Conservation (phyloP, 92 coral and sea anemone species). For the Phenganax stokvisi region DNA sequence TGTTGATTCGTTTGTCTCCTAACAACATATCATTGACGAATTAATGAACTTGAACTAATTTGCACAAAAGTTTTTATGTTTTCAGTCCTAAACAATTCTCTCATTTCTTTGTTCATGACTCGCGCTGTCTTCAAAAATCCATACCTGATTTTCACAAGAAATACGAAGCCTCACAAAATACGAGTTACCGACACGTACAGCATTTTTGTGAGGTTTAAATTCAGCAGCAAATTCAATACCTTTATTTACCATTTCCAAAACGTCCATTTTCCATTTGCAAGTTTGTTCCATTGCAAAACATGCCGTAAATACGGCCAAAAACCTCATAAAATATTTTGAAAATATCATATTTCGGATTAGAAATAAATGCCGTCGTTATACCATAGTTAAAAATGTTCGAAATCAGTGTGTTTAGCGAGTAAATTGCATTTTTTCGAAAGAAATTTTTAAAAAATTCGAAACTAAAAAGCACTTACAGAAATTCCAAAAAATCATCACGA, state of each 20-base stretch:
- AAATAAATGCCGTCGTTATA: not conserved
- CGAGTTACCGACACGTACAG: conserved; percentile 7
- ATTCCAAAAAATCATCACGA: not conserved
- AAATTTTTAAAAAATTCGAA: not conserved
- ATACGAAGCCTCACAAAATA: conserved; percentile 14
- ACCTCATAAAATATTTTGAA: not conserved
- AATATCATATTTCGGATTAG: not conserved
- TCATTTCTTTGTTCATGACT: too few relatives aligned
- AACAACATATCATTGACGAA: too few relatives aligned
- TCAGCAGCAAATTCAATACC: not conserved
- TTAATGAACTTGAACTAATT: too few relatives aligned
- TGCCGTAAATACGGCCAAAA: not conserved
- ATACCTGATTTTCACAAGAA: conserved; percentile 27
- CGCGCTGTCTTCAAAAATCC: too few relatives aligned
- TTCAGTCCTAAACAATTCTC: too few relatives aligned
- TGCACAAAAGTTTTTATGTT: too few relatives aligned
- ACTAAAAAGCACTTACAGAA: conserved; percentile 13
- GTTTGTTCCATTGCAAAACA: conserved; percentile 28
- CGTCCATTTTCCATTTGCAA: conserved; percentile 28
- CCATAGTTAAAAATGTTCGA: not conserved
- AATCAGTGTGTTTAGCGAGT: not conserved
- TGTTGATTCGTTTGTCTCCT: too few relatives aligned
- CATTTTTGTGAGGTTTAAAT: conserved; percentile 3
- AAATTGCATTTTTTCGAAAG: not conserved
- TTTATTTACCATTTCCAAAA: conserved; percentile 23